Evolutionary conservation across 2,113 vertebrate species (phyloP).

Genomic region (Pelusios castaneus): DNA sequence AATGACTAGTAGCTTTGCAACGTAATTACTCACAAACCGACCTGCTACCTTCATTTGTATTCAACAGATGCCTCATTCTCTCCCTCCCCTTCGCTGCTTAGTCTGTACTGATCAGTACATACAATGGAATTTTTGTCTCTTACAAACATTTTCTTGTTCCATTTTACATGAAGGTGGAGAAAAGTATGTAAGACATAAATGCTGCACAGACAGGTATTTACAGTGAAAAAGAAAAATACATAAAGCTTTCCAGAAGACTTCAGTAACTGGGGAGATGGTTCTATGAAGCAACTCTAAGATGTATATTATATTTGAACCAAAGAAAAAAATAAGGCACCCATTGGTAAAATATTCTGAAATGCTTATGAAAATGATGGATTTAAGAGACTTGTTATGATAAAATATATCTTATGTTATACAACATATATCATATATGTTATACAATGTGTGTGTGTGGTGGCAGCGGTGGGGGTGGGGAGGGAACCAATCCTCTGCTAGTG

Average conservation of each 20-base stretch:
- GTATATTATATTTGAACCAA: neutral
- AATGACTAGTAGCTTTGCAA: slow-evolving; percentile 52
- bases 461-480: neutral
- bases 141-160: slow-evolving; percentile 62
- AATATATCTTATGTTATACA: neutral
- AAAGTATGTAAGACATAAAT: neutral
- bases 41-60: slow-evolving; percentile 77
- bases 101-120: slow-evolving; percentile 66
- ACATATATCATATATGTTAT: neutral
- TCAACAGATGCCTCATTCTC: slow-evolving; percentile 55
- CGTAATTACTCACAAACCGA: slow-evolving; percentile 32
- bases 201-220: slow-evolving; percentile 19
- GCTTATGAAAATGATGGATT: neutral
- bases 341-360: slow-evolving; percentile 44
- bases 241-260: slow-evolving; percentile 33
- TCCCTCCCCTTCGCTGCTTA: slow-evolving; percentile 59
- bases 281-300: neutral
- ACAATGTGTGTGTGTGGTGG: no score
- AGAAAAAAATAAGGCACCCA: neutral
- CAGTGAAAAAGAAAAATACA: neutral
- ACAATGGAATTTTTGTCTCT: slow-evolving; percentile 77
- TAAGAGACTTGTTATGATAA: neutral
- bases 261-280: slow-evolving; percentile 17
- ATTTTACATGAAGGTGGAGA: slow-evolving; percentile 58
- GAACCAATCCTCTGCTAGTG: neutral